Conservation (phyloP, 2,888 invertebrate genomes). For the Gryllus longicercus region DNA sequence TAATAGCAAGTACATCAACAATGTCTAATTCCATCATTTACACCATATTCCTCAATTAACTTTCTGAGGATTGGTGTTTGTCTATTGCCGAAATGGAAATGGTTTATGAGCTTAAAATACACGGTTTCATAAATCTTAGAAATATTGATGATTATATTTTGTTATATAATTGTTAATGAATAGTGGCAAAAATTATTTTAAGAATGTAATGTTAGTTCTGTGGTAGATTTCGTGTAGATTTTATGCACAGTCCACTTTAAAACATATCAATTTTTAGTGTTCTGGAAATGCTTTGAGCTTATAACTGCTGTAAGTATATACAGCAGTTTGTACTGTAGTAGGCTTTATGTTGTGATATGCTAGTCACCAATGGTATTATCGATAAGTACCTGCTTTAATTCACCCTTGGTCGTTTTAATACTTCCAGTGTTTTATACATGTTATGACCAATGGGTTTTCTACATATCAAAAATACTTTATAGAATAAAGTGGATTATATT, state of each 20-base stretch:
- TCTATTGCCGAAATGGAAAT: no score
- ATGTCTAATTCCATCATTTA: no score
- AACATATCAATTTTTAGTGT: neutral
- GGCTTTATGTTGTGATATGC: neutral
- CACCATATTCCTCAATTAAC: no score
- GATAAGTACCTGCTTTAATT: neutral
- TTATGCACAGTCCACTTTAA: neutral
- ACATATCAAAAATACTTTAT: neutral
- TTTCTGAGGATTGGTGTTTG: no score
- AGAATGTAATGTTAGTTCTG: neutral
- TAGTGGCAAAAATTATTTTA: neutral
- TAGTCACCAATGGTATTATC: neutral
- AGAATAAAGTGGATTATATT: neutral
- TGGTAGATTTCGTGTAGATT: neutral
- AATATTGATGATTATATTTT: no score
- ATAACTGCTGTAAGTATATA: neutral
- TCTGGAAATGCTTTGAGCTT: neutral
- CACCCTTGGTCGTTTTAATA: neutral
- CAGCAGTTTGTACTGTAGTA: neutral
- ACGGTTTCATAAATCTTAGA: no score
- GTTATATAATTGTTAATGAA: no score
- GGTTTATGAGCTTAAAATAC: no score
- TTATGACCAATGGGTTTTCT: constrained; percentile 5
- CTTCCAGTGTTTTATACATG: neutral
- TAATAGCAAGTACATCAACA: no score